Conservation (phyloP, 1,140 invertebrate genomes). For the Meteorus sp. region DNA sequence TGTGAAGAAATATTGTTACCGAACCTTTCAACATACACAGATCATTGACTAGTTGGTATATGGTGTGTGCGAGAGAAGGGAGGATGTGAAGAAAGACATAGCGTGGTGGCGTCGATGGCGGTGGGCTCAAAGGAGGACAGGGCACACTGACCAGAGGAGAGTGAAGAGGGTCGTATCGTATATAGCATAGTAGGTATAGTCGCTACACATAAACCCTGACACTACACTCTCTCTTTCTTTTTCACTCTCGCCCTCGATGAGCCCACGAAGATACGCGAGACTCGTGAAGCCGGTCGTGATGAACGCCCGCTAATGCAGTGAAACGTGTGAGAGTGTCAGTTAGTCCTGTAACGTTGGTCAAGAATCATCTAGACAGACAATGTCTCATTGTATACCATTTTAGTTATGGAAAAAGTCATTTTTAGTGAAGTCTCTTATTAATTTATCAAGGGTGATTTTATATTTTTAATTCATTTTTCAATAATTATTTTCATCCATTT, state of each 20-base stretch:
- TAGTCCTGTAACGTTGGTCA: not conserved
- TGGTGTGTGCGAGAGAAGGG: not conserved
- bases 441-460: too few species aligned
- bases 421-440: too few species aligned
- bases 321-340: slow-evolving; percentile 5
- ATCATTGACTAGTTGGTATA: not conserved
- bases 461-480: too few species aligned
- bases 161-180: too few species aligned
- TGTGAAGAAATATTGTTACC: too few species aligned
- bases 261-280: too few species aligned
- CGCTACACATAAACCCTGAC: not conserved
- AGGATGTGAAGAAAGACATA: not conserved
- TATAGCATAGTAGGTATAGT: too few species aligned
- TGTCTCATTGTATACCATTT: too few species aligned
- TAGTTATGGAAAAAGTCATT: not conserved
- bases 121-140: not conserved
- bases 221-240: not conserved
- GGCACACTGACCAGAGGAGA: not conserved
- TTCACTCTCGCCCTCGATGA: not conserved
- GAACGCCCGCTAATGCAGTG: not conserved
- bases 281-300: not conserved
- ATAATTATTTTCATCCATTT: too few species aligned
- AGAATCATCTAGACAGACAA: not conserved
- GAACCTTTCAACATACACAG: not conserved
- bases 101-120: too few species aligned